These are phyloP conservation scores for Magallana gigas DNA, from an alignment of 1,140 invertebrate genomes.

Conservation along the genomic window DNA sequence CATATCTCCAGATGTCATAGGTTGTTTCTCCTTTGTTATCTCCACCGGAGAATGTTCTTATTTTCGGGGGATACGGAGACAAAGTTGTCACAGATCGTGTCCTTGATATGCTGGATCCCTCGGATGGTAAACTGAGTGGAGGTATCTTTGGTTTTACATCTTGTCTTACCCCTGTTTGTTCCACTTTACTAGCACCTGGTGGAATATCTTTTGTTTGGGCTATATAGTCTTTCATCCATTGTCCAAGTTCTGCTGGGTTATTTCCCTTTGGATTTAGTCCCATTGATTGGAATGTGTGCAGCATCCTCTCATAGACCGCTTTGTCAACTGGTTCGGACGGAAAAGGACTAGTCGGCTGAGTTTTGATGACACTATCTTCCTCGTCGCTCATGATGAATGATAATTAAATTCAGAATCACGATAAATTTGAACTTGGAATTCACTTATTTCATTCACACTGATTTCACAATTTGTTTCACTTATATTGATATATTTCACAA, in stretches of 20 bases:
- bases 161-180: too few species aligned
- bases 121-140: too few species aligned
- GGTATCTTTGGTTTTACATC: not conserved
- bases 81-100: not conserved
- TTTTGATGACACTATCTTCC: not conserved
- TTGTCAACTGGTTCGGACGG: not conserved
- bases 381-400: not conserved
- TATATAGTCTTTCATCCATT: too few species aligned
- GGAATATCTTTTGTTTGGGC: too few species aligned
- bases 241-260: not conserved
- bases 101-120: too few species aligned
- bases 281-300: not conserved
- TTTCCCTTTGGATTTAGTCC: not conserved
- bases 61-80: not conserved
- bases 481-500: not conserved
- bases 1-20: conserved; percentile 55
- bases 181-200: too few species aligned
- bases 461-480: not conserved
- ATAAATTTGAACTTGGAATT: too few species aligned
- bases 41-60: not conserved
- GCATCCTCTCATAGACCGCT: not conserved
- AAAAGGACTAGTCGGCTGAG: not conserved
- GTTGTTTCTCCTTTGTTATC: conserved; percentile 39
- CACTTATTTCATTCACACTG: not conserved
- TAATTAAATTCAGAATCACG: too few species aligned